Conservation (phyloP, 2,797 vertebrate genomes). For the Sparus aurata region DNA sequence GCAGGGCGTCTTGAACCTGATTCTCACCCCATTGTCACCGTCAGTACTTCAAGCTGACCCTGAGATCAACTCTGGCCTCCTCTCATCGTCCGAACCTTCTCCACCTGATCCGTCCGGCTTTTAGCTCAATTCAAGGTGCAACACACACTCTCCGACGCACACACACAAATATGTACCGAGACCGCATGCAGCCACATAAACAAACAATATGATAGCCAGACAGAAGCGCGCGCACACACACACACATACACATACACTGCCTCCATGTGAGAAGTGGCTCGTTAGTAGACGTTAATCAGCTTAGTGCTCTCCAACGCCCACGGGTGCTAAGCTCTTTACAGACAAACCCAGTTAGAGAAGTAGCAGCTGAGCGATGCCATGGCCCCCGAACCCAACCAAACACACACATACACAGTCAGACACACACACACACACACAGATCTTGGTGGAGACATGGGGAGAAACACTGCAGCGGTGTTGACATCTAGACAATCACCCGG, state of each 20-base stretch:
- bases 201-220: constrained; percentile 47
- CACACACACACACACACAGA: constrained; percentile 33
- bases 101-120: constrained; percentile 37
- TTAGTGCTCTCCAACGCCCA: constrained; percentile 76
- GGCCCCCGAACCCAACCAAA: constrained; percentile 23
- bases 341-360: constrained; percentile 77
- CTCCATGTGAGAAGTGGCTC: constrained; percentile 75
- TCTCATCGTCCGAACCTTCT: constrained; percentile 24
- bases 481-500: constrained; percentile 61
- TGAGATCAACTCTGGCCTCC: constrained; percentile 54
- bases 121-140: constrained; percentile 1
- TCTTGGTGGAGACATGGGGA: constrained; percentile 42
- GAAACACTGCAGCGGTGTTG: constrained; percentile 33
- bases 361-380: constrained; percentile 53
- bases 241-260: background rate
- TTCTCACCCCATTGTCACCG: constrained; percentile 34
- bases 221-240: background rate
- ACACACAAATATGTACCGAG: constrained; percentile 21
- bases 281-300: constrained; percentile 84
- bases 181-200: constrained; percentile 27
- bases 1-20: constrained; percentile 33
- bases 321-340: constrained; percentile 81
- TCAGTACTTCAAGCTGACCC: constrained; percentile 50
- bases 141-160: constrained; percentile 15
- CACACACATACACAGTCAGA: constrained; percentile 29